A percentile compares a stretch with the other conserved stretches of the same genome.
phyloP scores from a whole-genome alignment of 2,888 invertebrate genomes.

The Phengaris arion region DNA sequence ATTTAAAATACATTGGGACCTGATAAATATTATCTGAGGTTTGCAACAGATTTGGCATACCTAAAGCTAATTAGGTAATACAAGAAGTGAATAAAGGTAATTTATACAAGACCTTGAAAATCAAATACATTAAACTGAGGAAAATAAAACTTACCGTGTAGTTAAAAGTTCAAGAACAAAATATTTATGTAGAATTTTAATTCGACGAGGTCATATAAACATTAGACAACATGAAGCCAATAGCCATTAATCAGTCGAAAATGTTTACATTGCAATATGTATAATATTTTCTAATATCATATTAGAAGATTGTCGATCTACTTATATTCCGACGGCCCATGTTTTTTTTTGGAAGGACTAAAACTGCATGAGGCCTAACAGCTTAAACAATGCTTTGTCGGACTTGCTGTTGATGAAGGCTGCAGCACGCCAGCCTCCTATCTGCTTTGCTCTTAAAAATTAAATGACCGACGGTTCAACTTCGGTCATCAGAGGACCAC shows the following conservation, averaged over 20 bases:
- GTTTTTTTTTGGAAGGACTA: too few species aligned
- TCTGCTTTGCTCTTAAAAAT: neutral
- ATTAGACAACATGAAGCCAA: neutral
- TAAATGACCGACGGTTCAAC: neutral
- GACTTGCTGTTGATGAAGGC: too few species aligned
- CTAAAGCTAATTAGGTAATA: neutral
- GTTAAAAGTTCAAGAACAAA: constrained; percentile 2
- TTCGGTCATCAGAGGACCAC: constrained; percentile 7
- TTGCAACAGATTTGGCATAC: too few species aligned
- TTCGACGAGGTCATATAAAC: neutral
- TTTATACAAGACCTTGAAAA: neutral
- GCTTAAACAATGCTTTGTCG: too few species aligned
- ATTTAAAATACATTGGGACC: too few species aligned
- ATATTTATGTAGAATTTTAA: neutral
- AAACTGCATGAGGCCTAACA: too few species aligned
- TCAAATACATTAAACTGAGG: neutral
- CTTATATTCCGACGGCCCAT: too few species aligned
- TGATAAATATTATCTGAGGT: too few species aligned
- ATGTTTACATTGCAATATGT: neutral
- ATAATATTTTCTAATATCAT: too few species aligned
- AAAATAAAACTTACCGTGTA: neutral
- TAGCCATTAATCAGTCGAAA: neutral
- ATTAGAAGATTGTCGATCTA: too few species aligned
- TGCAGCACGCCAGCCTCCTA: too few species aligned
- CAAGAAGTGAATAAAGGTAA: neutral